Conservation (phyloP, 1,140 invertebrate species). For the Periplaneta americana region DNA sequence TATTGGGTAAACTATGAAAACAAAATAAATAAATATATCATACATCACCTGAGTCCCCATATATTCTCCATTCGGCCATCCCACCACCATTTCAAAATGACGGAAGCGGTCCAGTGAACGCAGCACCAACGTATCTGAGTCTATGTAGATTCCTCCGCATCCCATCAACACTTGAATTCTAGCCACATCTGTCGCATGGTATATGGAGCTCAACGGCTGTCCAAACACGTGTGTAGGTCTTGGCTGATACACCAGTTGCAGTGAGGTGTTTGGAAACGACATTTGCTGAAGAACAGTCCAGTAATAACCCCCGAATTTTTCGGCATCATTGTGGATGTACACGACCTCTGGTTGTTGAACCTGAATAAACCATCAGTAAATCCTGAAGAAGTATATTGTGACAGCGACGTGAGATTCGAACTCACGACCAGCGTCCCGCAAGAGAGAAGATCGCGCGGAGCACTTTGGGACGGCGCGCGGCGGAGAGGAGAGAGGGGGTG, state of each 20-base stretch:
- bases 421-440: too few relatives aligned
- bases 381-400: background rate
- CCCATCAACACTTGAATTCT: constrained; percentile 32
- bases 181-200: constrained; percentile 36
- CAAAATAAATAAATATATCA: too few relatives aligned
- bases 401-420: too few relatives aligned
- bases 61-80: constrained; percentile 31
- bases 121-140: constrained; percentile 36
- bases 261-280: constrained; percentile 11
- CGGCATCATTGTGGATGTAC: constrained; percentile 26
- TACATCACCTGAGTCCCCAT: constrained; percentile 30
- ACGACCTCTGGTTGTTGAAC: constrained; percentile 26
- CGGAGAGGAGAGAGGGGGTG: too few relatives aligned
- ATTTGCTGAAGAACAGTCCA: constrained; percentile 24
- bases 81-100: constrained; percentile 36
- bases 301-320: constrained; percentile 25
- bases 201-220: constrained; percentile 31
- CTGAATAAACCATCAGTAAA: constrained; percentile 18
- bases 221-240: constrained; percentile 31
- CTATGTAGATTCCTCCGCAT: constrained; percentile 39
- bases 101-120: constrained; percentile 34
- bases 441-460: too few relatives aligned
- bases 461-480: too few relatives aligned
- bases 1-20: too few relatives aligned
- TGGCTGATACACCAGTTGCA: constrained; percentile 18